Percentiles rank a stretch among this genome's conserved stretches.
Evolutionary conservation across 2,113 vertebrate species (phyloP).

Genomic region (Suncus etruscus): DNA sequence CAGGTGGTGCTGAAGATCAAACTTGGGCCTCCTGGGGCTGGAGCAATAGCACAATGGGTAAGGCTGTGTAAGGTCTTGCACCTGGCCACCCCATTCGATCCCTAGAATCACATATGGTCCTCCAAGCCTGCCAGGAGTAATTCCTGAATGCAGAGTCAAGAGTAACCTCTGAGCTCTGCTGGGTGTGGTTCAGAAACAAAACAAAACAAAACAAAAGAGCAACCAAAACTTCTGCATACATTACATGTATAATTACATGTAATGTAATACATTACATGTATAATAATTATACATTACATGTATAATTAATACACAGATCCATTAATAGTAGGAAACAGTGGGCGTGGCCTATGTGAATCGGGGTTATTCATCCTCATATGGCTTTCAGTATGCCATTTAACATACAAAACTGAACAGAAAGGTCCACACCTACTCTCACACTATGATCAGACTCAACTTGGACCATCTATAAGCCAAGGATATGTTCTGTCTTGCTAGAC

Average conservation of each 20-base stretch:
- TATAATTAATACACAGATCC: slow-evolving; percentile 26
- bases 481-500: slow-evolving; percentile 4
- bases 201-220: too few species aligned
- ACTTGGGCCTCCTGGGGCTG: not conserved
- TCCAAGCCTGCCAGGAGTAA: too few species aligned
- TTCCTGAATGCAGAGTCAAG: too few species aligned
- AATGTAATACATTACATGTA: too few species aligned
- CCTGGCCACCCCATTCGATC: too few species aligned
- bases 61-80: too few species aligned
- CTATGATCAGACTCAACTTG: slow-evolving; percentile 28
- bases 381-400: slow-evolving; percentile 17
- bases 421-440: not conserved
- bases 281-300: slow-evolving; percentile 45
- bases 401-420: slow-evolving; percentile 34
- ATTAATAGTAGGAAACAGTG: slow-evolving; percentile 54
- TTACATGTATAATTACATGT: slow-evolving; percentile 36
- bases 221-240: too few species aligned
- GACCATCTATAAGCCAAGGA: not conserved
- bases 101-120: too few species aligned
- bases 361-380: not conserved
- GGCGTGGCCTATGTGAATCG: not conserved
- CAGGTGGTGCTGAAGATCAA: too few species aligned
- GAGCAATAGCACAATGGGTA: too few species aligned
- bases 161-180: too few species aligned
- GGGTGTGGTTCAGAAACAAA: too few species aligned